phyloP scores from a whole-genome alignment of 2,113 vertebrate genomes.

The Mustela nigripes region DNA sequence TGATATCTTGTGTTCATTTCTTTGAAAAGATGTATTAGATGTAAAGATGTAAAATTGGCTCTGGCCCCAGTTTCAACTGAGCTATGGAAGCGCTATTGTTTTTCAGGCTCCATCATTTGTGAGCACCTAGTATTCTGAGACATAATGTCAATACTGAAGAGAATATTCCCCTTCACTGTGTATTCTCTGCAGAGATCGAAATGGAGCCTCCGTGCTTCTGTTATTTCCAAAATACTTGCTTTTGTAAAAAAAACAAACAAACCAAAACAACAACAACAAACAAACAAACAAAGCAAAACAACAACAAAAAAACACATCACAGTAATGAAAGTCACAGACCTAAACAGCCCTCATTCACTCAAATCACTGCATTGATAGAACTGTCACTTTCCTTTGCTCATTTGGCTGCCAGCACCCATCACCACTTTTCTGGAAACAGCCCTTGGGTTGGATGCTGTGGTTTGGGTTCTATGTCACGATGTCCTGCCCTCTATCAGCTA shows the following conservation, averaged over 20 bases:
- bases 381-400: not conserved
- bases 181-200: slow-evolving; percentile 26
- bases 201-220: not conserved
- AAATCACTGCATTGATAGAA: not conserved
- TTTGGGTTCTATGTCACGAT: not conserved
- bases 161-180: not conserved
- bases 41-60: not conserved
- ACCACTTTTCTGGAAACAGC: not conserved
- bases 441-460: not conserved
- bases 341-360: not conserved
- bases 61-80: not conserved
- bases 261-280: too few species aligned
- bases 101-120: slow-evolving; percentile 30
- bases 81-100: not conserved
- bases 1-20: not conserved
- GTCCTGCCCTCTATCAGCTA: not conserved
- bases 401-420: not conserved
- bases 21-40: not conserved
- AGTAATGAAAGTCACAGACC: slow-evolving; percentile 3
- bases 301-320: not conserved
- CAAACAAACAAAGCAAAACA: too few species aligned
- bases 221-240: slow-evolving; percentile 35
- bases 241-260: not conserved
- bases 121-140: slow-evolving; percentile 22
- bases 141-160: slow-evolving; percentile 15